Evolutionary conservation across 2,797 vertebrate genomes (phyloP).

Genomic region (Smutsia gigantea): DNA sequence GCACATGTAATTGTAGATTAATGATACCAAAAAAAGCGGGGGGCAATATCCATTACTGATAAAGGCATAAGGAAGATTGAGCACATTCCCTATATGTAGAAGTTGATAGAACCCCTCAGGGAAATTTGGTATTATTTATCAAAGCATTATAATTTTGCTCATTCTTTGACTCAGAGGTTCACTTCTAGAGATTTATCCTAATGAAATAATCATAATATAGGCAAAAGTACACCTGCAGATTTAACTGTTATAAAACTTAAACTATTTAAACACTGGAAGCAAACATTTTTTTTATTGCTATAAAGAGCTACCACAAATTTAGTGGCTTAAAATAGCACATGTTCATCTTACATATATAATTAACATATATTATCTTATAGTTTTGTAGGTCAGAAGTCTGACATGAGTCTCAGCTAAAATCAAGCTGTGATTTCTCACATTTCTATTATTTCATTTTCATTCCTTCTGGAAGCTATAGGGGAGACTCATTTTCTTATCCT

Average conservation of each 20-base stretch:
- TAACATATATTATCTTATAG: background rate
- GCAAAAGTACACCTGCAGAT: background rate
- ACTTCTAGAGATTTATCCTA: background rate
- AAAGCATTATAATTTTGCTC: background rate
- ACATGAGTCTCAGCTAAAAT: background rate
- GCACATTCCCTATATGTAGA: background rate
- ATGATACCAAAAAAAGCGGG: too few species aligned
- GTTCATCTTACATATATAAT: too few species aligned
- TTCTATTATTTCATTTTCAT: background rate
- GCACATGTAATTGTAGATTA: too few species aligned
- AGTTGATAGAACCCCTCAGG: background rate
- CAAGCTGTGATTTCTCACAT: background rate
- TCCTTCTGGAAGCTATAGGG: background rate
- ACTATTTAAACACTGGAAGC: slow-evolving; percentile 2
- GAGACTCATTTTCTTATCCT: background rate
- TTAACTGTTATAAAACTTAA: background rate
- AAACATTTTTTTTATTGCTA: background rate
- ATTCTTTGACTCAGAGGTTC: background rate
- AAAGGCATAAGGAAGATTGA: background rate
- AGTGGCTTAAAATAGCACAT: background rate
- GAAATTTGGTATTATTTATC: background rate
- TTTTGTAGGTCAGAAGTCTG: background rate
- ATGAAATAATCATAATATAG: background rate
- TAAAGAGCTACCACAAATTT: background rate
- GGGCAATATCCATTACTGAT: background rate